phyloP scores from a whole-genome alignment of 2,888 invertebrate genomes.

The Pollenia griseotomentosa region DNA sequence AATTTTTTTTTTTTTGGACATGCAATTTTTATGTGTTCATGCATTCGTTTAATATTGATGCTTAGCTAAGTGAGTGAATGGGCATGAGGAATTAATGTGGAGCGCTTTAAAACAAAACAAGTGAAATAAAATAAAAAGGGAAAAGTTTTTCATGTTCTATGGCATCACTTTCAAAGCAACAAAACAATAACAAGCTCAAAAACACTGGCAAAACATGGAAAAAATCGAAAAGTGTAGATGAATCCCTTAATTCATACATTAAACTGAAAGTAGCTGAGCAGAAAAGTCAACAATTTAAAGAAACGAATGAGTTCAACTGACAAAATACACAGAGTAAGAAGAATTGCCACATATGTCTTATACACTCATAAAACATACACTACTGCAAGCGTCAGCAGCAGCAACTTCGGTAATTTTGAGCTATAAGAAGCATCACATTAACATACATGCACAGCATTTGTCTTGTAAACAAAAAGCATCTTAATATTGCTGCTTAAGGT shows the following conservation, averaged over 20 bases:
- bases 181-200: constrained; percentile 48
- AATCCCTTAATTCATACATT: neutral
- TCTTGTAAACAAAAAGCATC: constrained; percentile 16
- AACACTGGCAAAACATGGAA: constrained; percentile 17
- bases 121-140: constrained; percentile 14
- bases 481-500: constrained; percentile 15
- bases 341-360: constrained; percentile 28
- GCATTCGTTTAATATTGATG: constrained; percentile 47
- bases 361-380: constrained; percentile 6
- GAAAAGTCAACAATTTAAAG: constrained; percentile 29
- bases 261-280: neutral
- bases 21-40: constrained; percentile 23
- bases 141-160: constrained; percentile 29
- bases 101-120: constrained; percentile 19
- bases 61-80: constrained; percentile 31
- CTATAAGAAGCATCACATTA: constrained; percentile 27
- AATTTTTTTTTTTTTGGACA: constrained; percentile 10
- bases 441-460: constrained; percentile 13
- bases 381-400: constrained; percentile 29
- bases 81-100: constrained; percentile 46
- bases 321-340: constrained; percentile 44
- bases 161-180: constrained; percentile 62
- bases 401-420: constrained; percentile 2
- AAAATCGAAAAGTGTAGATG: constrained; percentile 47
- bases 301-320: constrained; percentile 30